Conservation (phyloP, 1,140 invertebrate species). For the Pentalonia nigronervosa region DNA sequence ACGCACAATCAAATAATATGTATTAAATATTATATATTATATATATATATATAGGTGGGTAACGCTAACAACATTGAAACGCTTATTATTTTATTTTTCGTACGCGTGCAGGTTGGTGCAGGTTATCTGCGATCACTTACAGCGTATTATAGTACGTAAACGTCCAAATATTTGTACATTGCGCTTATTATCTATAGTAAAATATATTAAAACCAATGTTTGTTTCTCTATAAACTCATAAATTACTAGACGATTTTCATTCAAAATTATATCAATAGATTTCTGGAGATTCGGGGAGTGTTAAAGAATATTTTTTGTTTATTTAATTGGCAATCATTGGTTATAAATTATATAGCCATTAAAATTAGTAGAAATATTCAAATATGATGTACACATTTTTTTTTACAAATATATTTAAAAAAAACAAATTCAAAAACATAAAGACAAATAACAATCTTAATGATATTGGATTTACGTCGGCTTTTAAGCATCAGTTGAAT, state of each 20-base stretch:
- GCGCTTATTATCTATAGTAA: neutral
- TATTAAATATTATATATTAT: neutral
- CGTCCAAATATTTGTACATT: constrained; percentile 10
- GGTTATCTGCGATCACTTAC: neutral
- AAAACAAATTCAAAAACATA: neutral
- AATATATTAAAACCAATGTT: neutral
- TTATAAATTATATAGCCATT: neutral
- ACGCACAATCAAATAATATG: neutral
- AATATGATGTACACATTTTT: too few relatives aligned
- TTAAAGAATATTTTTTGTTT: neutral
- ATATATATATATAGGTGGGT: too few relatives aligned
- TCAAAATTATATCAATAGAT: neutral
- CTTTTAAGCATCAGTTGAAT: neutral
- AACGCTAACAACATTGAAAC: too few relatives aligned
- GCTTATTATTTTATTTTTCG: too few relatives aligned
- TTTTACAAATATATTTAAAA: too few relatives aligned
- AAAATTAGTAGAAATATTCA: neutral
- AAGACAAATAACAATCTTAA: too few relatives aligned
- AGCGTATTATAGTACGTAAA: too few relatives aligned
- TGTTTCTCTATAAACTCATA: neutral
- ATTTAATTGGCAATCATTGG: neutral
- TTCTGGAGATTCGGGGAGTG: neutral
- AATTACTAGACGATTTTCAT: neutral
- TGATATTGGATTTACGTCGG: neutral
- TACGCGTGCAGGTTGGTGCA: too few relatives aligned